phyloP scores from a whole-genome alignment of 2,113 vertebrate species.

The Agapornis roseicollis region DNA sequence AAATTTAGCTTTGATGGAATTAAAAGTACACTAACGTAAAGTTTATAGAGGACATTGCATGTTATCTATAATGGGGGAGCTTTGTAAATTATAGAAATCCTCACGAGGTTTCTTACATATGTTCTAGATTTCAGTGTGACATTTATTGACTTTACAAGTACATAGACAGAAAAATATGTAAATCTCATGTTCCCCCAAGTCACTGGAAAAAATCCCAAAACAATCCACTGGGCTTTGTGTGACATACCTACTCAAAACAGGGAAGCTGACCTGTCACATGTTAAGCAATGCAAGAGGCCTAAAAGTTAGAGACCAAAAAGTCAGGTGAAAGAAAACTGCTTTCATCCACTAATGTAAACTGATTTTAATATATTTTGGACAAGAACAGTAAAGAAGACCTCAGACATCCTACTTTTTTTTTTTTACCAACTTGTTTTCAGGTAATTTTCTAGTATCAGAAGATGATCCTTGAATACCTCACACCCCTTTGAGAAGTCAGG shows the following conservation, averaged over 20 bases:
- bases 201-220: background rate
- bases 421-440: background rate
- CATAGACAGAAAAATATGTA: background rate
- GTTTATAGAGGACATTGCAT: background rate
- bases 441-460: background rate
- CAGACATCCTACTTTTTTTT: background rate
- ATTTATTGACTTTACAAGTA: background rate
- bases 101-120: rapidly evolving
- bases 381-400: background rate
- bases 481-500: background rate
- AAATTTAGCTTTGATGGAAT: background rate
- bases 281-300: background rate
- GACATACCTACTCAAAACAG: background rate
- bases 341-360: background rate
- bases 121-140: background rate
- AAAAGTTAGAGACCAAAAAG: background rate
- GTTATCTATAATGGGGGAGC: background rate
- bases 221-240: background rate
- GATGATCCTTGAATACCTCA: background rate
- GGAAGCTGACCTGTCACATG: background rate
- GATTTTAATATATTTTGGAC: background rate
- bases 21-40: background rate
- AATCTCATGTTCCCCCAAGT: background rate
- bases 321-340: too few relatives aligned
- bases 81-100: background rate